Evolutionary conservation across 2,113 vertebrate species (phyloP).

Genomic region (Phoxinus phoxinus): DNA sequence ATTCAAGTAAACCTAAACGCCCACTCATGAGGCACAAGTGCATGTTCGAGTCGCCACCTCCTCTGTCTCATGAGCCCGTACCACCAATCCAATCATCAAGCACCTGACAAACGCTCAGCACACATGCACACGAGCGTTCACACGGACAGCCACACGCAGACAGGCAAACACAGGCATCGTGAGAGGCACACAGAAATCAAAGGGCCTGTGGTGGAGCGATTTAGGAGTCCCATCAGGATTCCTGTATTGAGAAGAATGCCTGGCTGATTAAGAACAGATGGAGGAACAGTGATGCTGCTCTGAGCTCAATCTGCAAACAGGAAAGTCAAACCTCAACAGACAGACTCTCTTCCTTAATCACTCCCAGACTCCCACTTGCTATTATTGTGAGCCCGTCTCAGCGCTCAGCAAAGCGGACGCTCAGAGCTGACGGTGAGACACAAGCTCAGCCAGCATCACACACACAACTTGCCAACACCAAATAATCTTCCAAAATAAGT

Average conservation of each 20-base stretch:
- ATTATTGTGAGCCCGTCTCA: slow-evolving; percentile 73
- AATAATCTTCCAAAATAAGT: not conserved
- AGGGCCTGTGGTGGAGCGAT: slow-evolving; percentile 72
- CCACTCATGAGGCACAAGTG: not conserved
- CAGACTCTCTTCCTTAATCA: slow-evolving; percentile 80
- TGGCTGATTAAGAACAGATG: slow-evolving; percentile 90
- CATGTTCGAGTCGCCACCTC: slow-evolving; percentile 12
- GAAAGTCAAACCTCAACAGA: slow-evolving; percentile 83
- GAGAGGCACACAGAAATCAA: slow-evolving; percentile 71
- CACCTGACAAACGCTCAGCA: slow-evolving; percentile 35
- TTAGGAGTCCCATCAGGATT: slow-evolving; percentile 78
- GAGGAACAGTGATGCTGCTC: slow-evolving; percentile 81
- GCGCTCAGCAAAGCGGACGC: slow-evolving; percentile 68
- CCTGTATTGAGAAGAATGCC: slow-evolving; percentile 82
- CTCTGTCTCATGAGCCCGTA: slow-evolving; percentile 38
- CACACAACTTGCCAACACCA: not conserved
- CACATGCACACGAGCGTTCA: slow-evolving; percentile 11
- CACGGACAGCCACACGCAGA: slow-evolving; percentile 25
- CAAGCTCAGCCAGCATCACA: slow-evolving; percentile 59
- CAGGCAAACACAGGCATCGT: slow-evolving; percentile 44
- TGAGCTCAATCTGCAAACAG: slow-evolving; percentile 88
- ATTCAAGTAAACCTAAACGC: not conserved
- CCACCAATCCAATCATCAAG: slow-evolving; percentile 37
- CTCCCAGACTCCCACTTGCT: slow-evolving; percentile 82
- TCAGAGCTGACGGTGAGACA: slow-evolving; percentile 69